Evolutionary conservation across 2,888 invertebrate genomes (phyloP).

Genomic region (Amiota minor): DNA sequence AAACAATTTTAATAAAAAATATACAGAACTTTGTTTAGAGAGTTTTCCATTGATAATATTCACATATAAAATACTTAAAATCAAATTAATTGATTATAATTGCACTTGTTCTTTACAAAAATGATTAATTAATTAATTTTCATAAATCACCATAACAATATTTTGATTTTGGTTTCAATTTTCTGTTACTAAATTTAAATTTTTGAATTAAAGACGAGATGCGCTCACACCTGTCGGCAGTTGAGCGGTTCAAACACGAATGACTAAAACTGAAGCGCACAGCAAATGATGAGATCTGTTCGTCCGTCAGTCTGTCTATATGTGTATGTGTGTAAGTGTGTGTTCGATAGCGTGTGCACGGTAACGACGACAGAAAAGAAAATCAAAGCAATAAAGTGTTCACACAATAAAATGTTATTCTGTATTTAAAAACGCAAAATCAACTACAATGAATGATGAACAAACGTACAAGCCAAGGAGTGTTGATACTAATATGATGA

Average conservation of each 20-base stretch:
- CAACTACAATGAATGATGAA: conserved; percentile 2
- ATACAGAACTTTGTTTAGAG: too few relatives aligned
- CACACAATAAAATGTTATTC: not conserved
- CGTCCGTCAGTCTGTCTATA: too few relatives aligned
- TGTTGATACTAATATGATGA: not conserved
- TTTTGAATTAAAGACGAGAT: not conserved
- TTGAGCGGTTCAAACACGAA: conserved; percentile 24
- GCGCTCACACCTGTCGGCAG: conserved; percentile 19
- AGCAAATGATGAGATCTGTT: too few relatives aligned
- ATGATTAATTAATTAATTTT: too few relatives aligned
- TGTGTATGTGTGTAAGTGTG: too few relatives aligned
- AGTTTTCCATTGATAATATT: too few relatives aligned
- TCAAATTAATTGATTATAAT: too few relatives aligned
- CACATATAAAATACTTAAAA: too few relatives aligned
- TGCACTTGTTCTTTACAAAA: too few relatives aligned
- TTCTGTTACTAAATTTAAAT: not conserved
- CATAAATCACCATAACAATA: too few relatives aligned
- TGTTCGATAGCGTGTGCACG: too few relatives aligned
- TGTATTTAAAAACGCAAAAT: conserved; percentile 3
- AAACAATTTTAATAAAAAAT: too few relatives aligned
- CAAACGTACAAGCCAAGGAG: not conserved
- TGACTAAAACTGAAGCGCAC: not conserved
- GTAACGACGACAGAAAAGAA: not conserved
- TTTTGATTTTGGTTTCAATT: not conserved
- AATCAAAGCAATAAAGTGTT: not conserved